A percentile compares a stretch with the other conserved stretches of the same genome.
Conservation (phyloP, 30 jellyfish, hydroid and myxozoan species). For the Aurelia aurita region DNA sequence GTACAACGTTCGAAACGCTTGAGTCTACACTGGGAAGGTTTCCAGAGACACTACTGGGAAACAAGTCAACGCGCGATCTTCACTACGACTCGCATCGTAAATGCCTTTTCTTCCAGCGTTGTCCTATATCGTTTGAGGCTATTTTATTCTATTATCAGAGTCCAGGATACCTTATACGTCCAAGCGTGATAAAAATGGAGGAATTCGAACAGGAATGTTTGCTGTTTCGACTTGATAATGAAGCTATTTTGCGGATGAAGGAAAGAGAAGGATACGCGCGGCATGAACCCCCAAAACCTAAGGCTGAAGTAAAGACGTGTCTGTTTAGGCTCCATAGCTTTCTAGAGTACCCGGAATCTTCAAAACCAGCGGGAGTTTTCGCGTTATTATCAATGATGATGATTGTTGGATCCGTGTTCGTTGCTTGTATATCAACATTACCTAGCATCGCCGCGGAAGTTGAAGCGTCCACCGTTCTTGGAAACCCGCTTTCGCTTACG, state of each 20-base stretch:
- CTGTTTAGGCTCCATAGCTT: conserved; percentile 26
- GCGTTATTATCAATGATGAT: conserved; percentile 67
- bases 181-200: conserved; percentile 68
- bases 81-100: conserved; percentile 27
- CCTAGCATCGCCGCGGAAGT: conserved; percentile 39
- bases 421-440: conserved; percentile 83
- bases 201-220: conserved; percentile 83
- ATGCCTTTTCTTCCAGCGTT: conserved; percentile 65
- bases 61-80: conserved; percentile 43
- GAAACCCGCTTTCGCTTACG: conserved; percentile 35
- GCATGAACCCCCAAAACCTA: conserved; percentile 34
- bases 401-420: conserved; percentile 68
- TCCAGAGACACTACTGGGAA: conserved; percentile 93
- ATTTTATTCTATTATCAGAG: conserved; percentile 88
- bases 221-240: conserved; percentile 69
- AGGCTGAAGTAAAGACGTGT: not conserved
- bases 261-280: conserved; percentile 86
- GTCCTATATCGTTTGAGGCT: conserved; percentile 91
- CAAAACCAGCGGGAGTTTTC: conserved; percentile 73
- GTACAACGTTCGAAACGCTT: conserved; percentile 83
- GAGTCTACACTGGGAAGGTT: conserved; percentile 75
- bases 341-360: conserved; percentile 87
- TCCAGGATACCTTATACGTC: conserved; percentile 82
- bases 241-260: conserved; percentile 67
- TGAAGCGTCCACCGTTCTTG: conserved; percentile 4